Evolutionary conservation across 2,888 invertebrate species (phyloP), one percentile per base, ranked within the genome.

Genomic region (Scaptodrosophila latifasciaeformis): DNA sequence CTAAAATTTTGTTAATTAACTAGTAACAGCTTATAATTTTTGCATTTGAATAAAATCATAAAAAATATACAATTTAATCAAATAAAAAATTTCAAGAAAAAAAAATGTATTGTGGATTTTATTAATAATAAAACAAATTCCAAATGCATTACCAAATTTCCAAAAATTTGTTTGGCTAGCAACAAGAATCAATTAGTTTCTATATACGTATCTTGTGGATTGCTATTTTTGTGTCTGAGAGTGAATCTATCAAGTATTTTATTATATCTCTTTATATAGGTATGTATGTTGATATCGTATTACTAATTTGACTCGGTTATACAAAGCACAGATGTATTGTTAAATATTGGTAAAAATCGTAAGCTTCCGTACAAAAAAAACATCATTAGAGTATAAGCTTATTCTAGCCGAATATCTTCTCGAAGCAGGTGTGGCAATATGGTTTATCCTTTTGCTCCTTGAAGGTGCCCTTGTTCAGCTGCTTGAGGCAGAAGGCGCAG

Each of bases 361-460:
- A 66, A 51, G 39, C n/a, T n/a, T n/a, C 53, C 62, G 62, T 60
- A 63, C 12, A 40, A 43, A 66, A 66, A 59, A 62, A 63, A 27
- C 12, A 35, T 21, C 18, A 18, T 48, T 21, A 40, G 24, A 49
- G 40, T 39, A 35, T 42, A 48, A 44, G 58, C 49, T 44, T 12
- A 15, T 17, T 19, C 12, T 18, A n/a, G 19, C 97, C 96, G 84
- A 97, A 99, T 31, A 99, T 90, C 85, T 97, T 98, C 65, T 97
- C 97, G 86, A 99, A 99, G 88, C 99, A 99, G 59, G 91, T 90
- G 85, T 99, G 99, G 87, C 99, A 99, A 87, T 99, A 99, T 1
- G 99, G 99, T 85, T 98, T 97, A 82, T 97, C 96, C 85, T 97
- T 97, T 85, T 98, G 97, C 86, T 99, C 99, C 86, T 99, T 99